phyloP scores from a whole-genome alignment of 2,113 vertebrate species.

The Benitochromis conjunctus region DNA sequence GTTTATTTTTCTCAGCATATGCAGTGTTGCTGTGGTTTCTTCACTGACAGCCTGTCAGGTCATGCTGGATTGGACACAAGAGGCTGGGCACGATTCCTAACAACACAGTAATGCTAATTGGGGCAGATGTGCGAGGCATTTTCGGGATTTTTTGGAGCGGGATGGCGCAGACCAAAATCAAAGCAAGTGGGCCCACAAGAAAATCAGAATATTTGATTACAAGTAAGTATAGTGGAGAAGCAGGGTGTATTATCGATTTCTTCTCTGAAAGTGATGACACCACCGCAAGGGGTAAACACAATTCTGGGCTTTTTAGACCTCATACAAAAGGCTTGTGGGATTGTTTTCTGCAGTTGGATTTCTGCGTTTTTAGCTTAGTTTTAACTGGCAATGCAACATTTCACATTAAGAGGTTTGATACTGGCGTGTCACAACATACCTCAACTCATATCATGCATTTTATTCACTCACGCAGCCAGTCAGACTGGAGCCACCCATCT shows the following conservation, averaged over 20 bases:
- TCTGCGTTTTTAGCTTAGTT: background rate
- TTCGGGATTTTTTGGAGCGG: background rate
- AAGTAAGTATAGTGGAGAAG: background rate
- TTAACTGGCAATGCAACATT: background rate
- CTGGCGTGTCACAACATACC: background rate
- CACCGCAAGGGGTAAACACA: fast-evolving
- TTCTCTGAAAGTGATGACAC: background rate
- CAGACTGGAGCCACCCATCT: background rate
- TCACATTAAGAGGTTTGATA: background rate
- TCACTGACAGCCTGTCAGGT: background rate
- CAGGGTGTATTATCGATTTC: background rate
- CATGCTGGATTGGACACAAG: background rate
- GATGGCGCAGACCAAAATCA: background rate
- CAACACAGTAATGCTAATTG: background rate
- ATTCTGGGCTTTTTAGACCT: background rate
- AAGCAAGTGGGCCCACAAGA: background rate
- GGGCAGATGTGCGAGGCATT: background rate
- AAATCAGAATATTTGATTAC: background rate
- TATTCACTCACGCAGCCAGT: background rate
- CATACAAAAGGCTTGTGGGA: background rate
- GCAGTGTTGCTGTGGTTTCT: background rate
- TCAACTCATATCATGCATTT: background rate
- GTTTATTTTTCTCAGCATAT: background rate
- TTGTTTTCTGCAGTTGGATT: background rate
- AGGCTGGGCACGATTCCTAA: background rate